Percentiles rank a stretch among this genome's conserved stretches.
Conservation (phyloP, 2,888 invertebrate genomes). For the Resseliella maxima region DNA sequence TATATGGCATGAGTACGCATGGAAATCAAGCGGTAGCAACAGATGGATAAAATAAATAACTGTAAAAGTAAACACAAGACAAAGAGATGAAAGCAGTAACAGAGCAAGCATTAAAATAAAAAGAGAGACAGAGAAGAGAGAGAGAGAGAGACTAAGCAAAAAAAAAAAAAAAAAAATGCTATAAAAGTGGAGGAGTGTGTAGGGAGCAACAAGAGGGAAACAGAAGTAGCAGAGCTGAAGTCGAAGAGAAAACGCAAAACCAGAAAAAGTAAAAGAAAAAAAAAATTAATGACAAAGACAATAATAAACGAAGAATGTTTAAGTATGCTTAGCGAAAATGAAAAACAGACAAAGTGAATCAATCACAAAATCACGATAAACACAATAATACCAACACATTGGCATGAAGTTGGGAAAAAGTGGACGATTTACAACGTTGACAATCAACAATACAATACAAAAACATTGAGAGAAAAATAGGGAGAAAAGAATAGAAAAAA, state of each 20-base stretch:
- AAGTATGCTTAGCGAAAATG: conserved; percentile 41
- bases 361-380: conserved; percentile 53
- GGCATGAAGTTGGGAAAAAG: neutral
- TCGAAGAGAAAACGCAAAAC: neutral
- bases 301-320: conserved; percentile 48
- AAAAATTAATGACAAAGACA: conserved; percentile 35
- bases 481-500: neutral
- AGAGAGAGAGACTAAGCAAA: neutral
- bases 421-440: conserved; percentile 1
- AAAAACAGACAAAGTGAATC: conserved; percentile 48
- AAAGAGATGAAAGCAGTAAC: no score
- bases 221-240: neutral
- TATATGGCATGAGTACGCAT: neutral
- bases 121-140: neutral
- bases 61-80: neutral
- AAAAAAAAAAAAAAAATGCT: neutral
- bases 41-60: conserved; percentile 28
- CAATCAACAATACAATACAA: neutral
- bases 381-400: conserved; percentile 20
- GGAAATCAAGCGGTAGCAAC: conserved; percentile 2
- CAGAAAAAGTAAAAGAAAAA: neutral
- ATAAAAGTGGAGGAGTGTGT: neutral
- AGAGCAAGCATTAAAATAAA: no score
- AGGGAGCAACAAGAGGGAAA: neutral
- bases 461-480: no score